phyloP scores from a whole-genome alignment of 1,140 invertebrate genomes.

The Meloidogyne floridensis region DNA sequence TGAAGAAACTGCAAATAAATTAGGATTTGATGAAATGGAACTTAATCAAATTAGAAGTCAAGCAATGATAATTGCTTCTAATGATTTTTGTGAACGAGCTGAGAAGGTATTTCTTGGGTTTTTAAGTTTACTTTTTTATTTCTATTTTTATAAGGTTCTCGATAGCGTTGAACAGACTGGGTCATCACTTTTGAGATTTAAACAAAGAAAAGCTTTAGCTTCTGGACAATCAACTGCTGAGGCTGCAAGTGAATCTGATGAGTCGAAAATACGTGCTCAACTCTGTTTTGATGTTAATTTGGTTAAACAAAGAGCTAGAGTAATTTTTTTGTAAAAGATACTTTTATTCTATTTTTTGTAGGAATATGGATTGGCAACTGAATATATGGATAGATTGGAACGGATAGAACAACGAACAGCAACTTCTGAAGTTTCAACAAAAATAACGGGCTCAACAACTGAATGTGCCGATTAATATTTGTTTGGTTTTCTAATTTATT shows the following conservation, averaged over 20 bases:
- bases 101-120: slow-evolving; percentile 25
- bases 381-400: neutral
- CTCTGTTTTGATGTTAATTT: slow-evolving; percentile 30
- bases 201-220: slow-evolving; percentile 36
- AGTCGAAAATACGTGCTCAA: slow-evolving; percentile 42
- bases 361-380: slow-evolving; percentile 15
- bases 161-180: slow-evolving; percentile 53
- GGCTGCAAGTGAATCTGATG: slow-evolving; percentile 37
- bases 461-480: neutral
- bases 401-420: slow-evolving; percentile 20
- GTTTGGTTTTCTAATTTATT: neutral
- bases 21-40: slow-evolving; percentile 37
- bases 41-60: slow-evolving; percentile 17
- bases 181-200: slow-evolving; percentile 47
- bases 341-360: neutral
- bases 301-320: slow-evolving; percentile 28
- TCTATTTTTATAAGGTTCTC: slow-evolving; percentile 38
- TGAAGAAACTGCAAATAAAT: slow-evolving; percentile 16
- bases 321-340: neutral
- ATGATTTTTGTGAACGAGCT: slow-evolving; percentile 41
- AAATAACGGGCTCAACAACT: neutral
- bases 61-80: slow-evolving; percentile 19
- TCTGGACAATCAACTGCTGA: slow-evolving; percentile 12
- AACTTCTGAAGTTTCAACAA: neutral
- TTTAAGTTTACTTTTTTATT: no score